A percentile compares a stretch with the other conserved stretches of the same genome.
These are phyloP conservation scores for Bufo bufo DNA, from an alignment of 2,113 vertebrate genomes.

Conservation along the genomic window DNA sequence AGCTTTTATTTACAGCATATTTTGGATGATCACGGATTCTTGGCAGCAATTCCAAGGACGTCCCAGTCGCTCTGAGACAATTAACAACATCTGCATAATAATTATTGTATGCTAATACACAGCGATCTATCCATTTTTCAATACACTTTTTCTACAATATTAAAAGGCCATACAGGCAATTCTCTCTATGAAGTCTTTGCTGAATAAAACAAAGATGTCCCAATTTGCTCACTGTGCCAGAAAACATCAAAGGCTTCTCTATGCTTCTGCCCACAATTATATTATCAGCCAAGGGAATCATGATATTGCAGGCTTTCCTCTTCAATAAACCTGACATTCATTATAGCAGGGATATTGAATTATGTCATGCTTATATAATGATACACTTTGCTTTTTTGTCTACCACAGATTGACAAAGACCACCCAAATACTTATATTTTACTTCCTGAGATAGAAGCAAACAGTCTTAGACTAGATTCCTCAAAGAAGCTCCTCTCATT, in stretches of 20 bases:
- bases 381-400: conserved; percentile 24
- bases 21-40: conserved; percentile 13
- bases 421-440: conserved; percentile 18
- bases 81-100: conserved; percentile 49
- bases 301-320: conserved; percentile 31
- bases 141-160: conserved; percentile 30
- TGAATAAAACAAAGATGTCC: conserved; percentile 29
- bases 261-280: conserved; percentile 18
- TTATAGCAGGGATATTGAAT: conserved; percentile 19
- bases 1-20: conserved; percentile 27
- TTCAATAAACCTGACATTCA: conserved; percentile 45
- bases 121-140: conserved; percentile 22
- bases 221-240: conserved; percentile 32
- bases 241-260: conserved; percentile 37
- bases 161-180: conserved; percentile 17
- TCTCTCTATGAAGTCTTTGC: conserved; percentile 8
- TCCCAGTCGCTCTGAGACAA: conserved; percentile 30
- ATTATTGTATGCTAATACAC: conserved; percentile 38
- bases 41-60: conserved; percentile 43
- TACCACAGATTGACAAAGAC: conserved; percentile 19
- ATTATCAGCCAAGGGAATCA: conserved; percentile 36
- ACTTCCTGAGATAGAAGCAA: neutral
- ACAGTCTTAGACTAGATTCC: neutral
- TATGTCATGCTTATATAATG: conserved; percentile 45
- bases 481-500: neutral